Evolutionary conservation across 2,113 vertebrate species (phyloP).

Genomic region (Hippocampus mohnikei): DNA sequence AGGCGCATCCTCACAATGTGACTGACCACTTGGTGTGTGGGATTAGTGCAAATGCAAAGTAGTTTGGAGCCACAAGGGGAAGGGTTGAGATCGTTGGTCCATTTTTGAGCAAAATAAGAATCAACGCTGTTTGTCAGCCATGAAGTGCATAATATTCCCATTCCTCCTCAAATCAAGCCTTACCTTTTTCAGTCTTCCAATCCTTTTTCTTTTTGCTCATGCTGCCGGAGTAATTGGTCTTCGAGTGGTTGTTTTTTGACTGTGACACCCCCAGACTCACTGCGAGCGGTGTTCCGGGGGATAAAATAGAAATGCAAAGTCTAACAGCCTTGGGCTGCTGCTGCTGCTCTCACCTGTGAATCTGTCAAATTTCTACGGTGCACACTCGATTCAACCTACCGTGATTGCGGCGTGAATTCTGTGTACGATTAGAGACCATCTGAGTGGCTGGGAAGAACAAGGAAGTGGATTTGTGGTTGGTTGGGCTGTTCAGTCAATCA

Average conservation of each 20-base stretch:
- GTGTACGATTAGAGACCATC: slow-evolving; percentile 15
- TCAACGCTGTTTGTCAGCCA: slow-evolving; percentile 48
- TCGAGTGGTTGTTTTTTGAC: slow-evolving; percentile 74
- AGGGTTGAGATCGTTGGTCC: slow-evolving; percentile 30
- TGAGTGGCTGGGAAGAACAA: slow-evolving; percentile 47
- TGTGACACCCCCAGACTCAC: slow-evolving; percentile 81
- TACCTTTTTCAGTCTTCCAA: slow-evolving; percentile 80
- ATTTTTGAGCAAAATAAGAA: slow-evolving; percentile 22
- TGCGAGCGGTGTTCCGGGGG: slow-evolving; percentile 64
- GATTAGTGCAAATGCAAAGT: slow-evolving; percentile 1
- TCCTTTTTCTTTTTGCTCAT: slow-evolving; percentile 85
- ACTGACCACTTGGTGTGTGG: slow-evolving; percentile 19
- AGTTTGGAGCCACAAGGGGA: background rate
- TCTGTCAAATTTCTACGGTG: slow-evolving; percentile 74
- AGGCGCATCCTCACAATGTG: slow-evolving; percentile 42
- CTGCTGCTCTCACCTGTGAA: slow-evolving; percentile 73
- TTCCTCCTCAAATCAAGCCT: slow-evolving; percentile 56
- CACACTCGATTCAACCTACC: slow-evolving; percentile 62
- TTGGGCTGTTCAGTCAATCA: slow-evolving; percentile 20
- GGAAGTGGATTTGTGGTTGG: slow-evolving; percentile 56
- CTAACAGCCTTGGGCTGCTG: slow-evolving; percentile 68
- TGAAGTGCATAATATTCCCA: slow-evolving; percentile 48
- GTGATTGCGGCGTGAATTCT: slow-evolving; percentile 56
- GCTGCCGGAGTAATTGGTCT: slow-evolving; percentile 75
- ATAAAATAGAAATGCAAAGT: slow-evolving; percentile 64